Evolutionary conservation across 2,797 vertebrate genomes (phyloP).

Genomic region (Hippocampus kuda): DNA sequence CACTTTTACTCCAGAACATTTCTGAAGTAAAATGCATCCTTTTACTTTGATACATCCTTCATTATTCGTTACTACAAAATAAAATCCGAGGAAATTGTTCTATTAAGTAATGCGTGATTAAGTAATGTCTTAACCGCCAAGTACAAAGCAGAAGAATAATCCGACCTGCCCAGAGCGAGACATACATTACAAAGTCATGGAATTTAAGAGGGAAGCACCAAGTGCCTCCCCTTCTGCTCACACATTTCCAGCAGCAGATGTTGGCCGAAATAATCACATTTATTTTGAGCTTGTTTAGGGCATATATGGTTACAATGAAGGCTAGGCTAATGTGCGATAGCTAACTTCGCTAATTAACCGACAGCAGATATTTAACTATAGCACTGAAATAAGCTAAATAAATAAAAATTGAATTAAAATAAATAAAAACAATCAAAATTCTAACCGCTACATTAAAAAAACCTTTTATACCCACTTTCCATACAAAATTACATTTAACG

Average conservation of each 20-base stretch:
- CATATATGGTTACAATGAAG: not conserved
- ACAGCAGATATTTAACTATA: not conserved
- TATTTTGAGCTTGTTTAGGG: not conserved
- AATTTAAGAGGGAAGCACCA: not conserved
- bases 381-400: not conserved
- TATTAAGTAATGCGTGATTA: too few relatives aligned
- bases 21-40: not conserved
- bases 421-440: not conserved
- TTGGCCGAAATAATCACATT: not conserved
- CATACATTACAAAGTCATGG: not conserved
- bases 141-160: not conserved
- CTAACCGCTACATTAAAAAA: not conserved
- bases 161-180: not conserved
- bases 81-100: not conserved
- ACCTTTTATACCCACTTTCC: not conserved
- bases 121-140: too few relatives aligned
- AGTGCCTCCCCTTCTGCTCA: not conserved
- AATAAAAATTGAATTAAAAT: not conserved
- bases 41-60: not conserved
- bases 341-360: not conserved
- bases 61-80: not conserved
- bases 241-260: constrained; percentile 2
- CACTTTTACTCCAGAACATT: not conserved
- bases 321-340: not conserved
- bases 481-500: not conserved